phyloP scores from a whole-genome alignment of 2,888 invertebrate species.

The Xiphydria camelus region DNA sequence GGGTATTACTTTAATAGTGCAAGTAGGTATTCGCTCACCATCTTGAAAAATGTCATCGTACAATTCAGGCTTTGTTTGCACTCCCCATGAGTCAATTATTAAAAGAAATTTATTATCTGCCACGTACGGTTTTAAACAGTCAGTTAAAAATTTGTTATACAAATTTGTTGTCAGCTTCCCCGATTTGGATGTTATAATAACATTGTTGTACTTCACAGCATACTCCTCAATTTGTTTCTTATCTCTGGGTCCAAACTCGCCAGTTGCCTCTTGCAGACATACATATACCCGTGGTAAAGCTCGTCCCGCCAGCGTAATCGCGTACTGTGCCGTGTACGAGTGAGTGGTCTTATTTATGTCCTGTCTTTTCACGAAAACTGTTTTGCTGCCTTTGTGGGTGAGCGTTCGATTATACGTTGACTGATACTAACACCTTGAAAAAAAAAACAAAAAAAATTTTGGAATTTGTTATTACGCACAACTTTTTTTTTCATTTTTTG shows the following conservation, averaged over 20 bases:
- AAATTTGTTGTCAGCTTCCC: conserved; percentile 23
- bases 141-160: conserved; percentile 17
- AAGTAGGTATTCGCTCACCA: conserved; percentile 10
- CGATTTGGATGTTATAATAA: conserved; percentile 23
- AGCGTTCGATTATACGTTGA: conserved; percentile 11
- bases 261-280: conserved; percentile 4
- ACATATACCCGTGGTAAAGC: conserved; percentile 9
- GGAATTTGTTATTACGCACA: no score
- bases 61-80: conserved; percentile 17
- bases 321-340: conserved; percentile 19
- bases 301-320: conserved; percentile 10
- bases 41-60: conserved; percentile 20
- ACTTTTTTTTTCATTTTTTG: no score
- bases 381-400: conserved; percentile 4
- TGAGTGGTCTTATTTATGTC: conserved; percentile 17
- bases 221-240: conserved; percentile 14
- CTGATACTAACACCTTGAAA: conserved; percentile 13
- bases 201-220: conserved; percentile 15
- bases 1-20: conserved; percentile 22
- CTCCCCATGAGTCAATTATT: conserved; percentile 25
- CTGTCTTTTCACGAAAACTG: conserved; percentile 11
- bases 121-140: conserved; percentile 23
- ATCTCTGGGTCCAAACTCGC: conserved; percentile 10
- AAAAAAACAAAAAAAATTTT: conserved; percentile 1
- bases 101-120: conserved; percentile 21